phyloP scores from a whole-genome alignment of 2,888 invertebrate genomes.

The Helicoverpa assulta region DNA sequence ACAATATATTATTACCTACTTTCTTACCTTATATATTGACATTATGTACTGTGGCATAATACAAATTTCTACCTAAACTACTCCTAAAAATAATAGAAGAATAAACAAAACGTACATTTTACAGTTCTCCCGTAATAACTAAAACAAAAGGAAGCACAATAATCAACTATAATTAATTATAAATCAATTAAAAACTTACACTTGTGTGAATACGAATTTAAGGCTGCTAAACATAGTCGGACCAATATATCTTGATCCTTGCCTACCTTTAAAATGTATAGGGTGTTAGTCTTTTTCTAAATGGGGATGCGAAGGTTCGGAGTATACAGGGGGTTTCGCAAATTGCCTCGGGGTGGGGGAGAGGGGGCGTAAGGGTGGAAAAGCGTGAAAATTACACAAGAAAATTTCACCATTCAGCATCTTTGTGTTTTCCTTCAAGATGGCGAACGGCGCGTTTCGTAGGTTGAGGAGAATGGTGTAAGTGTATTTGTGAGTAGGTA shows the following conservation, averaged over 20 bases:
- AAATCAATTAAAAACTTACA: constrained; percentile 81
- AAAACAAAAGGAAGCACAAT: constrained; percentile 40
- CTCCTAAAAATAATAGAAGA: not conserved
- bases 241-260: constrained; percentile 61
- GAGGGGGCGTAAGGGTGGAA: constrained; percentile 73
- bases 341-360: constrained; percentile 67
- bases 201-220: constrained; percentile 71
- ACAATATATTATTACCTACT: not conserved
- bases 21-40: too few species aligned
- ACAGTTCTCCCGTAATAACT: constrained; percentile 20
- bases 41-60: too few species aligned
- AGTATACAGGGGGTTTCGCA: constrained; percentile 65
- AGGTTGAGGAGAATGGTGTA: constrained; percentile 58
- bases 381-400: constrained; percentile 90
- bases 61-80: too few species aligned
- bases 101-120: not conserved
- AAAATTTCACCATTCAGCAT: constrained; percentile 90
- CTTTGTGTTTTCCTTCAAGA: constrained; percentile 90
- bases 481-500: constrained; percentile 37
- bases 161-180: constrained; percentile 66
- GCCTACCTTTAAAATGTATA: constrained; percentile 46
- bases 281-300: constrained; percentile 41
- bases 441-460: constrained; percentile 74
- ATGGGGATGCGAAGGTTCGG: constrained; percentile 53
- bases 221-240: constrained; percentile 54